Base-by-base conservation (phyloP, 2,113 vertebrate species). In the Boulengeromyrus knoepffleri region DNA sequence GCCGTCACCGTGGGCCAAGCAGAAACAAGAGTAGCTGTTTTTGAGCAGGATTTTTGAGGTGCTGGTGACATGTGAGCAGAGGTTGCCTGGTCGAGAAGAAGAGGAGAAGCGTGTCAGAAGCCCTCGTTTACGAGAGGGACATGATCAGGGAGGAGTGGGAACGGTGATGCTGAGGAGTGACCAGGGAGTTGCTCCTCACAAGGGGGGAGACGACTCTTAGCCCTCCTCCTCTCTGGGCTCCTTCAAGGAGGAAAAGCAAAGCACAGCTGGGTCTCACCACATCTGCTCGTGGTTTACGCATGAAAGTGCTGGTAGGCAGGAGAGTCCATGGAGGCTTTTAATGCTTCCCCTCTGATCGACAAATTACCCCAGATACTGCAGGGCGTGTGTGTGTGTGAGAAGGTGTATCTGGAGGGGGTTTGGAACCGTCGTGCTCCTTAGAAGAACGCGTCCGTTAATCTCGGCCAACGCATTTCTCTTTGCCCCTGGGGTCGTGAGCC, bases 131-230 rank as follows among this genome's bases (percentile, higher is more conserved):
- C 91, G 92, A 94, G 93, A 90, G 91, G 92, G 93, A 92, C 91
- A 84, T 90, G 92, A 94, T 95, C 93, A 93, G 89, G 95, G 94
- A 94, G 93, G 91, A 93, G 93, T 92, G 94, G 77, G 89, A 91
- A 94, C 93, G 93, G 94, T 91, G 19, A 39, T 92, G 94, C 94
- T 93, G 93, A 91, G 90, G 74, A 90, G 92, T 56, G 92, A 89
- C 92, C 90, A 92, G 91, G 91, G 92, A 93, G 90, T 83, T 92
- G 93, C 90, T 62, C 92, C 85, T 85, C 92, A 89, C 89, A 83
- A 45, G 27, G 74, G 90, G 49, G 88, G 45, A 91, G 86, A 90
- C 87, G 89, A 24, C 90, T 84, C 13, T n/a, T 84, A 5, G 90
- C 88, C 90, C 24, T 74, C 39, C 90, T 92, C 91, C 42, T 83